phyloP scores from a whole-genome alignment of 1,140 invertebrate genomes.

The Spodoptera frugiperda region DNA sequence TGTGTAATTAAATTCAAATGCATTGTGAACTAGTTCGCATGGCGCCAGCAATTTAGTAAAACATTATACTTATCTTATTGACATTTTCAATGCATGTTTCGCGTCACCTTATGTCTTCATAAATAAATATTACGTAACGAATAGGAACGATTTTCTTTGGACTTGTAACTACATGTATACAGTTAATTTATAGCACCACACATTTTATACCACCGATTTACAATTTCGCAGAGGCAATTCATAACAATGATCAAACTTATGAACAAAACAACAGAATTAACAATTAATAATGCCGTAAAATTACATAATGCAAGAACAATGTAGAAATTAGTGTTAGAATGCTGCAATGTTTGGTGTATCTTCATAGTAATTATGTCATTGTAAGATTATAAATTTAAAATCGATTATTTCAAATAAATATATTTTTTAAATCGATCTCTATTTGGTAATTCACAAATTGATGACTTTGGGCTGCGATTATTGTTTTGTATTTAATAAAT shows the following conservation, averaged over 20 bases:
- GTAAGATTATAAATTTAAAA: no score
- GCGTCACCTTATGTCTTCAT: slow-evolving; percentile 44
- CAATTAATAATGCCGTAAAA: neutral
- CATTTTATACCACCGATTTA: slow-evolving; percentile 20
- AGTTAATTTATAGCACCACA: slow-evolving; percentile 36
- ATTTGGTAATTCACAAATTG: no score
- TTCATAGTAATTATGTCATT: no score
- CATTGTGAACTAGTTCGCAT: slow-evolving; percentile 64
- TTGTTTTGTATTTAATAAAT: no score
- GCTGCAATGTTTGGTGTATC: no score
- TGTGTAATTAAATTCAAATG: slow-evolving; percentile 54
- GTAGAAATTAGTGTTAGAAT: no score
- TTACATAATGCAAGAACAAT: no score
- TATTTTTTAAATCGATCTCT: no score
- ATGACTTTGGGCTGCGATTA: no score
- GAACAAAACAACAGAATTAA: neutral
- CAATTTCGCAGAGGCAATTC: slow-evolving; percentile 44
- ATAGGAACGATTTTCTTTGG: slow-evolving; percentile 48
- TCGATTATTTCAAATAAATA: no score
- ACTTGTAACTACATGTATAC: slow-evolving; percentile 78
- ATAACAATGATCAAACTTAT: neutral
- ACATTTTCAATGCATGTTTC: slow-evolving; percentile 22
- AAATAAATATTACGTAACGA: neutral
- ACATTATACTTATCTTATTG: slow-evolving; percentile 73
- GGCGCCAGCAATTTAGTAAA: slow-evolving; percentile 62